phyloP scores from a whole-genome alignment of 2,113 vertebrate species.

The Pitta sordida region DNA sequence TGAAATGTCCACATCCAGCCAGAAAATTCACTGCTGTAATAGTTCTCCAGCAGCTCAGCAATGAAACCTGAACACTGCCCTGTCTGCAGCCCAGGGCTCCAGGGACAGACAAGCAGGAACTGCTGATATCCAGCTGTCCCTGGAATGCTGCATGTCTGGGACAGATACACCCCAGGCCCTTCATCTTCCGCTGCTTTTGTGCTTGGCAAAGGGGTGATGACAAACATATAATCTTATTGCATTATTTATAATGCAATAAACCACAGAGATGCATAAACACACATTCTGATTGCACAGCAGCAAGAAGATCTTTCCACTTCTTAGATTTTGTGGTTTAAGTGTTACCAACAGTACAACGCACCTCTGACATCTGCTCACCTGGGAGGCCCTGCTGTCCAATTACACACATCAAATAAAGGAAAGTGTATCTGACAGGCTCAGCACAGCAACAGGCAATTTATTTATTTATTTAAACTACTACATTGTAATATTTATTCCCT shows the following conservation, averaged over 20 bases:
- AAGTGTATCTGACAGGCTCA: not conserved
- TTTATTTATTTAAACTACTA: not conserved
- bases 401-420: not conserved
- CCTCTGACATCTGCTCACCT: not conserved
- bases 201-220: not conserved
- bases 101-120: not conserved
- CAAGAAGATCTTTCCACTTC: not conserved
- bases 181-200: not conserved
- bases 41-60: not conserved
- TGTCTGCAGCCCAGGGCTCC: not conserved
- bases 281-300: not conserved
- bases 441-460: not conserved
- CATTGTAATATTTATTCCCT: not conserved
- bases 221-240: not conserved
- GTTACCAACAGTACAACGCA: not conserved
- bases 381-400: not conserved
- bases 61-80: not conserved
- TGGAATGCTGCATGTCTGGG: not conserved
- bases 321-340: not conserved
- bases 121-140: not conserved
- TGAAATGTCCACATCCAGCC: not conserved
- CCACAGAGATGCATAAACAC: accelerated
- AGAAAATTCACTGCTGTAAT: not conserved
- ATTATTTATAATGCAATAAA: not conserved
- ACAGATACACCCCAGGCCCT: not conserved